Conservation (phyloP, 1,140 invertebrate genomes). For the Drosophila grimshawi region DNA sequence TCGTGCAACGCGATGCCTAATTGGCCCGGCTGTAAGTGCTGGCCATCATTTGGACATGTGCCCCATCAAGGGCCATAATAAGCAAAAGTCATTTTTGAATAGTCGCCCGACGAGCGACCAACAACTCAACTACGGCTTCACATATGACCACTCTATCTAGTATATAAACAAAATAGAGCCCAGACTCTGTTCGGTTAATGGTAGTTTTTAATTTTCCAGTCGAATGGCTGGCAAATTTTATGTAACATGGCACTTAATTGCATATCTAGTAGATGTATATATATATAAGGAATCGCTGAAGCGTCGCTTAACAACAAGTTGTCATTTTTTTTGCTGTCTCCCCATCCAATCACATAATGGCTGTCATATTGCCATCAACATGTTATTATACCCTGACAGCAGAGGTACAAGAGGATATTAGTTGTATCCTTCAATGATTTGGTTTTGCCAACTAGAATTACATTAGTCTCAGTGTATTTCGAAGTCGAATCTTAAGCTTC, state of each 20-base stretch:
- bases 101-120: slow-evolving; percentile 14
- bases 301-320: slow-evolving; percentile 56
- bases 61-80: slow-evolving; percentile 38
- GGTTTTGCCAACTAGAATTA: too few relatives aligned
- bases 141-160: slow-evolving; percentile 13
- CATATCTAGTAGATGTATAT: slow-evolving; percentile 22
- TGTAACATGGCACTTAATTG: slow-evolving; percentile 61
- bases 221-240: slow-evolving; percentile 61
- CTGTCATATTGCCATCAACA: slow-evolving; percentile 26
- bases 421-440: too few relatives aligned
- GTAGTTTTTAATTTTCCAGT: slow-evolving; percentile 62
- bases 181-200: slow-evolving; percentile 27
- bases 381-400: neutral
- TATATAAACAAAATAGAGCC: slow-evolving; percentile 1
- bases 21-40: slow-evolving; percentile 42
- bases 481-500: neutral
- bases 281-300: slow-evolving; percentile 54
- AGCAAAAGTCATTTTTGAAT: slow-evolving; percentile 22
- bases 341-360: slow-evolving; percentile 34
- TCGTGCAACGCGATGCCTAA: slow-evolving; percentile 36
- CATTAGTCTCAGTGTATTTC: too few relatives aligned
- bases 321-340: slow-evolving; percentile 3
- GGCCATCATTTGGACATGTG: slow-evolving; percentile 22
- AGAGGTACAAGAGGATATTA: too few relatives aligned
- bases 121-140: slow-evolving; percentile 34